phyloP scores from a whole-genome alignment of 1,140 invertebrate genomes.

The Phortica variegata region DNA sequence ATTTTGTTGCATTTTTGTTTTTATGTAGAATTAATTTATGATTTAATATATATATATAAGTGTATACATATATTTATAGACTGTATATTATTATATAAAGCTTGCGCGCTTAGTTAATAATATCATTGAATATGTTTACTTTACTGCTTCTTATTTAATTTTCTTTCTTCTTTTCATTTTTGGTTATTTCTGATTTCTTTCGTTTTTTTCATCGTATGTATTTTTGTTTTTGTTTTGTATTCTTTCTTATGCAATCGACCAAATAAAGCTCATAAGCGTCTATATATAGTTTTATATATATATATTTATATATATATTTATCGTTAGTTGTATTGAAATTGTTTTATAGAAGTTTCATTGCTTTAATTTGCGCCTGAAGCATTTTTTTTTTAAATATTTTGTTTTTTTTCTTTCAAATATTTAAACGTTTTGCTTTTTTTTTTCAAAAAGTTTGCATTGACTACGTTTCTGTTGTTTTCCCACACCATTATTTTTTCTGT shows the following conservation, averaged over 20 bases:
- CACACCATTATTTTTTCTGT: no score
- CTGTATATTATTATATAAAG: conserved; percentile 47
- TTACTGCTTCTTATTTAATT: conserved; percentile 20
- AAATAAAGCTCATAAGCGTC: conserved; percentile 55
- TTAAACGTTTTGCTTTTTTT: conserved; percentile 16
- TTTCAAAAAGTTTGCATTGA: background rate
- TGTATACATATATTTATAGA: conserved; percentile 22
- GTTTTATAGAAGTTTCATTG: no score
- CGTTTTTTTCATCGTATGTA: background rate
- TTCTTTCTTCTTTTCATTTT: background rate
- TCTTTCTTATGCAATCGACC: conserved; percentile 38
- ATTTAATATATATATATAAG: conserved; percentile 9
- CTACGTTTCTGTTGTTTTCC: background rate
- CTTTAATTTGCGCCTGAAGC: no score
- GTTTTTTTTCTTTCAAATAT: conserved; percentile 22
- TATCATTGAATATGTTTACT: conserved; percentile 52
- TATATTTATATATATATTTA: conserved; percentile 3
- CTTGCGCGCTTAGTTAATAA: conserved; percentile 48
- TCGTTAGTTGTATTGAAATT: conserved; percentile 7
- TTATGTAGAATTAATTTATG: no score
- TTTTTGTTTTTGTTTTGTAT: conserved; percentile 8
- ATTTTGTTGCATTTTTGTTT: no score
- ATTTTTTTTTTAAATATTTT: conserved; percentile 23
- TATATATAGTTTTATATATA: conserved; percentile 29
- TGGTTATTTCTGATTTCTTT: background rate